phyloP scores from a whole-genome alignment of 2,797 vertebrate genomes.

The Adelosebastes latens region DNA sequence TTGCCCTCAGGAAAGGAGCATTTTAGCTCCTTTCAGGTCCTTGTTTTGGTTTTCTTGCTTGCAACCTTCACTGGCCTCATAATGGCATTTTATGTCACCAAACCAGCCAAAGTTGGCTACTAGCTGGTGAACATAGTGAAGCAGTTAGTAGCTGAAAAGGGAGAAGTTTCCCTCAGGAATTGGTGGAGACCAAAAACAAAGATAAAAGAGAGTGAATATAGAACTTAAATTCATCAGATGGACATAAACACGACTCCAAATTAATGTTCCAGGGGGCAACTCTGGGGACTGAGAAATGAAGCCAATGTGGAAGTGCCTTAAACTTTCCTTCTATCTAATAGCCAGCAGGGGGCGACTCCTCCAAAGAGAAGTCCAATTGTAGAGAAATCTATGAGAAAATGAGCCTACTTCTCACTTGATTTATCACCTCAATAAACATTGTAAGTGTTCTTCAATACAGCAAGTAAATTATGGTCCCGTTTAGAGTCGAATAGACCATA shows the following conservation, averaged over 20 bases:
- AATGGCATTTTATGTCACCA: background rate
- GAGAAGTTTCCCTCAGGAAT: background rate
- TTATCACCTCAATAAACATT: too few species aligned
- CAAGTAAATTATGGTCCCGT: too few species aligned
- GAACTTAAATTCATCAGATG: background rate
- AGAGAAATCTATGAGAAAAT: too few species aligned
- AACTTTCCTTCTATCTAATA: too few species aligned
- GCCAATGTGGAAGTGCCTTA: too few species aligned
- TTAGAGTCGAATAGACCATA: too few species aligned
- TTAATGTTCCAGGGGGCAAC: too few species aligned
- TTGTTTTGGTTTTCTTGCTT: background rate
- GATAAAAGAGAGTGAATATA: background rate
- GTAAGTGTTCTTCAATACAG: too few species aligned
- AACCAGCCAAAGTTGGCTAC: background rate
- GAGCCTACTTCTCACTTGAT: rapidly evolving
- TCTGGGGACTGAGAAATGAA: too few species aligned
- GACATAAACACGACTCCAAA: background rate
- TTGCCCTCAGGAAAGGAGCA: background rate
- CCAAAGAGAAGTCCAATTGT: rapidly evolving
- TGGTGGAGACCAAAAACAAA: background rate
- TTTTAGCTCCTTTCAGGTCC: background rate
- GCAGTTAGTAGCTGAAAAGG: background rate
- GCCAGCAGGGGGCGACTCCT: too few species aligned
- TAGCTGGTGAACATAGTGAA: background rate
- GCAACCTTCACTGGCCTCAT: background rate